These are phyloP conservation scores for Benitochromis conjunctus DNA, from an alignment of 2,113 vertebrate species.

Conservation along the genomic window DNA sequence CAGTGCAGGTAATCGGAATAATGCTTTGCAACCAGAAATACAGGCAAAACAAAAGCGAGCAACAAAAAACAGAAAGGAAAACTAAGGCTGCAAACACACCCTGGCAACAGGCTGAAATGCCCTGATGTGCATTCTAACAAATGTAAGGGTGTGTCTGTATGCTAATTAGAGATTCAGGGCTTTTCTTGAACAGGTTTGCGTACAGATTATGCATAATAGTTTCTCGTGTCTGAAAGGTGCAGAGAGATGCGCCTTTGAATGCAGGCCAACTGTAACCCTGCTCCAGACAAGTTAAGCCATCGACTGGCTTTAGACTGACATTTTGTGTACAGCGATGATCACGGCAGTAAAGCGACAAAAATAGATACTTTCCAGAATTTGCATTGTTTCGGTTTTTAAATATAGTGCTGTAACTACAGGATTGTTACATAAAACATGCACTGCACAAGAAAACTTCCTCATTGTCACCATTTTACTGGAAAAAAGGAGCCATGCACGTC, in stretches of 20 bases:
- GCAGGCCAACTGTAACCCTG: neutral
- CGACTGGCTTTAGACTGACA: neutral
- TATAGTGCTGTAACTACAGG: neutral
- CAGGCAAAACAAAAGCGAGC: accelerated
- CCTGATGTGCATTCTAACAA: neutral
- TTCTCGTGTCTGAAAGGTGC: neutral
- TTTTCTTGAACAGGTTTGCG: neutral
- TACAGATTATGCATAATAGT: neutral
- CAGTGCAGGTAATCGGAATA: neutral
- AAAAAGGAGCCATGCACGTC: neutral
- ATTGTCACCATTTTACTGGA: neutral
- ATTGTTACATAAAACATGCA: neutral
- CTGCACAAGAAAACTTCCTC: neutral
- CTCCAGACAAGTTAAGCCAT: too few species aligned
- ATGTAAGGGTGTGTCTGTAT: neutral
- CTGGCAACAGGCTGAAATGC: neutral
- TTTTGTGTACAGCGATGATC: neutral
- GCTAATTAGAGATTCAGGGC: neutral
- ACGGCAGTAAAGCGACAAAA: neutral
- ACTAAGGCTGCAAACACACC: neutral
- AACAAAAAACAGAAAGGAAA: neutral
- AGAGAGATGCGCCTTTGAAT: neutral
- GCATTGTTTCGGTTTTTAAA: conserved; percentile 1
- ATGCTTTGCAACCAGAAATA: neutral
- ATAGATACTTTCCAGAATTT: neutral